phyloP scores from a whole-genome alignment of 2,888 invertebrate species.

The Cinara cedri region DNA sequence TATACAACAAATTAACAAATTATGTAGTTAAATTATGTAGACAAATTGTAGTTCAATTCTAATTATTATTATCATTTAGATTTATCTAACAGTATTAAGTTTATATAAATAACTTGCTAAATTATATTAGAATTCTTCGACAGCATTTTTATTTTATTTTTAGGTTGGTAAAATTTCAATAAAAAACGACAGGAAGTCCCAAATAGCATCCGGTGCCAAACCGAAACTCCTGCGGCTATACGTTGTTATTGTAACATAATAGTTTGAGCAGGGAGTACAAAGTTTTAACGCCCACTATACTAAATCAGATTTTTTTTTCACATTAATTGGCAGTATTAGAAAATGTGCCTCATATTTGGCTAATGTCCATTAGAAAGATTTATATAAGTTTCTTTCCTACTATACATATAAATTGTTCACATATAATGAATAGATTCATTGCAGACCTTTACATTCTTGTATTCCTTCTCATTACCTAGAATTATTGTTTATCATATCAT shows the following conservation, averaged over 20 bases:
- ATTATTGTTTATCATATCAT: no score
- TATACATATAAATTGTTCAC: no score
- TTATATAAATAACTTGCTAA: not conserved
- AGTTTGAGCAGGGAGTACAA: slow-evolving; percentile 24
- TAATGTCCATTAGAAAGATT: slow-evolving; percentile 32
- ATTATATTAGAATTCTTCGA: not conserved
- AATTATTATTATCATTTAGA: no score
- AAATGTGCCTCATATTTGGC: slow-evolving; percentile 23
- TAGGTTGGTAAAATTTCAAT: not conserved
- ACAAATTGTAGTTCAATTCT: no score
- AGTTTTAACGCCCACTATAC: slow-evolving; percentile 26
- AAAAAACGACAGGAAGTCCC: slow-evolving; percentile 12
- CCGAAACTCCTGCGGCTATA: slow-evolving; percentile 8
- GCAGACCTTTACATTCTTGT: no score
- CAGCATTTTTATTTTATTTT: not conserved
- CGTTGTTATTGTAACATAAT: slow-evolving; percentile 22
- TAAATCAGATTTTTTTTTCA: slow-evolving; percentile 44
- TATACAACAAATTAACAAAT: no score
- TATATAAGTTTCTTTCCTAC: not conserved
- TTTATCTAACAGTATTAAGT: not conserved
- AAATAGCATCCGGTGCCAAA: slow-evolving; percentile 46
- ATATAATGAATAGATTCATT: no score
- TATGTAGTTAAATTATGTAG: no score
- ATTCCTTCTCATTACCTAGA: no score
- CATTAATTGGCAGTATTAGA: slow-evolving; percentile 26